A percentile compares a stretch with the other conserved stretches of the same genome.
Evolutionary conservation across 2,888 invertebrate genomes (phyloP).

Genomic region (Uloborus plumipes): DNA sequence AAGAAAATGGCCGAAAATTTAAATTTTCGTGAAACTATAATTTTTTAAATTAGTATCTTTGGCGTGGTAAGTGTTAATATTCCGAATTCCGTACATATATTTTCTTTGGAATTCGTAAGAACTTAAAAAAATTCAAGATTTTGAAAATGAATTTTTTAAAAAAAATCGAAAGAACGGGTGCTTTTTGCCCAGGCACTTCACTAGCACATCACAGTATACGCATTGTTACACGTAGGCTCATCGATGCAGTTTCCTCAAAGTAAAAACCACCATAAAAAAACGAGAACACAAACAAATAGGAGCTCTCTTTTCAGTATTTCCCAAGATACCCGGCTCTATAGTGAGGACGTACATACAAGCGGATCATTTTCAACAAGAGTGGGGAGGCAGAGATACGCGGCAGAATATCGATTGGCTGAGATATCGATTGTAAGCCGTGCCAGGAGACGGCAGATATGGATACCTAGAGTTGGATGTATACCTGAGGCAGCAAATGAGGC

Average conservation of each 20-base stretch:
- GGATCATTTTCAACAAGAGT: conserved; percentile 53
- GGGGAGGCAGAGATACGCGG: conserved; percentile 11
- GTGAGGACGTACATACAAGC: not conserved
- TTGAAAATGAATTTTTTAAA: too few species aligned
- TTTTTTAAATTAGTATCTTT: too few species aligned
- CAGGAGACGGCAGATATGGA: conserved; percentile 16
- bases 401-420: conserved; percentile 23
- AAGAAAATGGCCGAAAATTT: too few species aligned
- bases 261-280: conserved; percentile 5
- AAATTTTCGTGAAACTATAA: too few species aligned
- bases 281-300: conserved; percentile 16
- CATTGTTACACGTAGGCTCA: conserved; percentile 5
- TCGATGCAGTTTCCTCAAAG: conserved; percentile 1
- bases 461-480: conserved; percentile 31
- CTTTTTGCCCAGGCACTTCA: conserved; percentile 1
- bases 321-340: conserved; percentile 17
- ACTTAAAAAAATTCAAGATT: too few species aligned
- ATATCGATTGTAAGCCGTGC: conserved; percentile 29
- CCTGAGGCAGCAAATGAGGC: conserved; percentile 19
- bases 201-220: not conserved
- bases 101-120: too few species aligned
- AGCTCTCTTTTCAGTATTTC: conserved; percentile 21
- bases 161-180: too few species aligned
- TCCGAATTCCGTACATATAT: too few species aligned
- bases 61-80: too few species aligned